These are phyloP conservation scores for Muscicapa adusta DNA, from an alignment of 2,113 vertebrate species.

Conservation along the genomic window DNA sequence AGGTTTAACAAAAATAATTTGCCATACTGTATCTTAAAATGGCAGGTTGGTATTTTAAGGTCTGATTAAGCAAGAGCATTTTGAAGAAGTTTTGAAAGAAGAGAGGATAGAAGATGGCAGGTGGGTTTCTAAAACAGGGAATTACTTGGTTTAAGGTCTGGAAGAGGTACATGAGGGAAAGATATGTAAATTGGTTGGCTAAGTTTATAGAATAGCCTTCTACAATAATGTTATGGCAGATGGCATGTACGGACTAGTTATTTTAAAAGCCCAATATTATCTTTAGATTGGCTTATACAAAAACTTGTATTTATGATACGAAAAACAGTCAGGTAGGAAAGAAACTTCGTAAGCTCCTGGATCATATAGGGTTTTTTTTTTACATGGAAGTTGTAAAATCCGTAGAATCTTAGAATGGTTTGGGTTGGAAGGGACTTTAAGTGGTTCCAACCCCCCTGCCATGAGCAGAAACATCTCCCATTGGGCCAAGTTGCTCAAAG, in stretches of 20 bases:
- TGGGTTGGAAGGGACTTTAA: background rate
- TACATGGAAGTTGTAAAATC: background rate
- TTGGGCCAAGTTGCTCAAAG: background rate
- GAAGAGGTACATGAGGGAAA: background rate
- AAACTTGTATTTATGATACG: background rate
- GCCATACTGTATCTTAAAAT: background rate
- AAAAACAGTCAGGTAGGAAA: background rate
- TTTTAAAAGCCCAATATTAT: background rate
- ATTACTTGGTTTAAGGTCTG: background rate
- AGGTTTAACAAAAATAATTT: background rate
- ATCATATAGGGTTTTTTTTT: background rate
- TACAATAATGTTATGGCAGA: background rate
- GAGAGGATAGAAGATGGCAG: background rate
- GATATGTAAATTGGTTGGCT: background rate
- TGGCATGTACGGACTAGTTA: background rate
- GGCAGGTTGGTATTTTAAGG: background rate
- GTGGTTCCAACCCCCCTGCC: fast-evolving
- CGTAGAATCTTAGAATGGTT: background rate
- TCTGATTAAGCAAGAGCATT: background rate
- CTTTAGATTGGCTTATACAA: background rate
- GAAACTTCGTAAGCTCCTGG: background rate
- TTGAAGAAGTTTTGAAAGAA: background rate
- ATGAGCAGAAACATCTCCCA: background rate
- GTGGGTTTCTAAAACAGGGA: background rate
- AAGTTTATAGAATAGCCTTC: background rate